These are phyloP conservation scores for Melospiza georgiana DNA, from an alignment of 2,113 vertebrate species.

Conservation along the genomic window DNA sequence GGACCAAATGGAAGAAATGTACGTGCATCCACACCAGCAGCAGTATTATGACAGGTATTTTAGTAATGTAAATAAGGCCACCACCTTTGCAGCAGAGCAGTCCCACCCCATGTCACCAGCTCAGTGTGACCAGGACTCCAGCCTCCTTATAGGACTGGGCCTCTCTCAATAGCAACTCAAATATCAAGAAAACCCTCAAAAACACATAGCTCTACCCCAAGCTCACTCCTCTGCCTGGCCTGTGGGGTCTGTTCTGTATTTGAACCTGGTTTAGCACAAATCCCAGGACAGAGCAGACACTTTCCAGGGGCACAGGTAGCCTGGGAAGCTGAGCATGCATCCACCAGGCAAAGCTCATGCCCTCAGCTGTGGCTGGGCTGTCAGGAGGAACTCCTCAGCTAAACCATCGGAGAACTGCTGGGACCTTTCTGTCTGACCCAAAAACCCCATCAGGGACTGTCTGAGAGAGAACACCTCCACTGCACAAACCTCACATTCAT, in stretches of 20 bases:
- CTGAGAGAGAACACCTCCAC: neutral
- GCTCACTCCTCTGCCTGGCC: neutral
- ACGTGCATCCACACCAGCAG: neutral
- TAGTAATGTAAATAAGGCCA: neutral
- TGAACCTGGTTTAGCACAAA: neutral
- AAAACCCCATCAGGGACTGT: neutral
- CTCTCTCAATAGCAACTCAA: neutral
- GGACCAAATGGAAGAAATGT: neutral
- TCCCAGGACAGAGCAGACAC: neutral
- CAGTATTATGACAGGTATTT: neutral
- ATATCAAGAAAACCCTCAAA: neutral
- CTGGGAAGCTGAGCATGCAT: neutral
- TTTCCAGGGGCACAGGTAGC: neutral
- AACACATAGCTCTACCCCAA: neutral
- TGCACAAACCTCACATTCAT: neutral
- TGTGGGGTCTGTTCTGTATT: rapidly evolving
- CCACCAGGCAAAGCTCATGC: rapidly evolving
- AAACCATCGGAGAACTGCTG: rapidly evolving
- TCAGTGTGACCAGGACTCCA: neutral
- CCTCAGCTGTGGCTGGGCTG: neutral
- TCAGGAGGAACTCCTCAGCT: neutral
- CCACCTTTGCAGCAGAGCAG: neutral
- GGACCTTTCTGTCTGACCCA: neutral
- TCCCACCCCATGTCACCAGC: neutral
- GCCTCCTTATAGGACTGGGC: neutral